These are phyloP conservation scores for Drosophila vallismaia DNA, from an alignment of 2,888 invertebrate genomes.

Conservation along the genomic window DNA sequence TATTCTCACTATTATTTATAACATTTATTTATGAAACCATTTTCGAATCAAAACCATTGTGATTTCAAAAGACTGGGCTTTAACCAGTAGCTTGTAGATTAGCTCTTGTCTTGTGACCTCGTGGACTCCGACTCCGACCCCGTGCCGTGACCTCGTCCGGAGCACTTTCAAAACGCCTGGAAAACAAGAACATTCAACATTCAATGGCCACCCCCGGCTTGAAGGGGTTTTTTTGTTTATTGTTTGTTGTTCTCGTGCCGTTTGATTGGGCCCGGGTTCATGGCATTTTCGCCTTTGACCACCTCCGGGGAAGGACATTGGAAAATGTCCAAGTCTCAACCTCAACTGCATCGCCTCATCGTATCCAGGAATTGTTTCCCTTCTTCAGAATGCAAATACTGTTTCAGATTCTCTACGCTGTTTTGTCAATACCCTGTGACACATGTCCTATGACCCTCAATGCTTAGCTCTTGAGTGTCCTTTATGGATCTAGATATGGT, in stretches of 20 bases:
- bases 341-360: background rate
- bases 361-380: constrained; percentile 21
- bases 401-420: too few relatives aligned
- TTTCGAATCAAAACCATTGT: too few relatives aligned
- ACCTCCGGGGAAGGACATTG: background rate
- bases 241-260: constrained; percentile 10
- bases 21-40: too few relatives aligned
- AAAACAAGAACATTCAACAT: constrained; percentile 18
- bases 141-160: too few relatives aligned
- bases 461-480: background rate
- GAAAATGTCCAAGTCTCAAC: background rate
- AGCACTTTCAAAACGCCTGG: constrained; percentile 9
- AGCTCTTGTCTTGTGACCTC: too few relatives aligned
- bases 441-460: constrained; percentile 6
- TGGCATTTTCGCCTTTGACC: constrained; percentile 29
- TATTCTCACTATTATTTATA: too few relatives aligned
- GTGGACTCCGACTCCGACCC: too few relatives aligned
- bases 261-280: constrained; percentile 32
- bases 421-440: background rate
- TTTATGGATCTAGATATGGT: too few relatives aligned
- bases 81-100: too few relatives aligned
- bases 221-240: constrained; percentile 15
- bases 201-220: constrained; percentile 25
- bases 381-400: constrained; percentile 13
- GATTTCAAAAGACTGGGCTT: too few relatives aligned